Evolutionary conservation across 2,113 vertebrate species (phyloP).

Genomic region (Neofelis nebulosa): DNA sequence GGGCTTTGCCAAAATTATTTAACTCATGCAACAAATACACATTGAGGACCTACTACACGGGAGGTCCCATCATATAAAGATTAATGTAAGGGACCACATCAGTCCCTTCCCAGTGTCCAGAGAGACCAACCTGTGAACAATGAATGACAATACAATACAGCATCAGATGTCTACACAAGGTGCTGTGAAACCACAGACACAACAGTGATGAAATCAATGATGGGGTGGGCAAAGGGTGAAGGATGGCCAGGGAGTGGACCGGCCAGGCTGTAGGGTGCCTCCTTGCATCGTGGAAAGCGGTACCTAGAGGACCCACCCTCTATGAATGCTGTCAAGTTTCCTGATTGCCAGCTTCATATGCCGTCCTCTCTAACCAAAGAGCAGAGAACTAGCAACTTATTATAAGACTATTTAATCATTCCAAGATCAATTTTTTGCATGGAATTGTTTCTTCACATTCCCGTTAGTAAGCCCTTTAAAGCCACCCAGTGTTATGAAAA

Average conservation of each 20-base stretch:
- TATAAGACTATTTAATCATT: background rate
- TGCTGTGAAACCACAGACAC: background rate
- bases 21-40: background rate
- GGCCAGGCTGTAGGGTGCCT: background rate
- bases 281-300: background rate
- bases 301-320: background rate
- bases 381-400: background rate
- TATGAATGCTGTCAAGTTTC: background rate
- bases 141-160: background rate
- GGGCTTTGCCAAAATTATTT: background rate
- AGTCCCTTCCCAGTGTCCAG: background rate
- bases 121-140: background rate
- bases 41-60: background rate
- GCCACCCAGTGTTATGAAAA: background rate
- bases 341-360: background rate
- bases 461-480: conserved; percentile 44
- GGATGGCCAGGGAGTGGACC: background rate
- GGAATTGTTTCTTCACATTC: conserved; percentile 8
- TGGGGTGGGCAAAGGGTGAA: background rate
- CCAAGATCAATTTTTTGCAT: background rate
- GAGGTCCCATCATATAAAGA: background rate
- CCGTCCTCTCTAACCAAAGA: background rate
- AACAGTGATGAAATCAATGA: background rate
- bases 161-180: background rate
- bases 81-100: background rate